Evolutionary conservation across 2,888 invertebrate species (phyloP).

Genomic region (Notodonta ziczac): DNA sequence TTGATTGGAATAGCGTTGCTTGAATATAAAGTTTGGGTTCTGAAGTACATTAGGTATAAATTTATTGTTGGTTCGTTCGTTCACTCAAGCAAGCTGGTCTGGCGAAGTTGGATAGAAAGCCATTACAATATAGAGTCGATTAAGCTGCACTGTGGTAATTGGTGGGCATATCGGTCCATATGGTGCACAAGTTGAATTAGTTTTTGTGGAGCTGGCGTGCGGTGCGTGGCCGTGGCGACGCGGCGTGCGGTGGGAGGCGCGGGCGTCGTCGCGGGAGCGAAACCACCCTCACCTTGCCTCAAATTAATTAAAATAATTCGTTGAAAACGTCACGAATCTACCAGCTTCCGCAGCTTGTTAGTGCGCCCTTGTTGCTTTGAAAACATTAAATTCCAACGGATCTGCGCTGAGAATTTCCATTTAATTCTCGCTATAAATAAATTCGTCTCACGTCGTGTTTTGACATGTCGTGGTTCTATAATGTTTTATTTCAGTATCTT

Average conservation of each 20-base stretch:
- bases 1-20: background rate
- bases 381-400: conserved; percentile 49
- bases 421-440: conserved; percentile 46
- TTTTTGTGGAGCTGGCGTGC: conserved; percentile 35
- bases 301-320: conserved; percentile 65
- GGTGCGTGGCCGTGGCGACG: conserved; percentile 8
- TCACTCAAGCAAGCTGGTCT: background rate
- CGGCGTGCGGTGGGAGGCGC: conserved; percentile 26
- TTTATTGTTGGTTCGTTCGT: background rate
- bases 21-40: too few relatives aligned
- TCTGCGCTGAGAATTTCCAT: conserved; percentile 36
- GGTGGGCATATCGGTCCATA: conserved; percentile 31
- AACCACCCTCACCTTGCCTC: conserved; percentile 44
- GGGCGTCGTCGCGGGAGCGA: conserved; percentile 28
- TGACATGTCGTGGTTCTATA: conserved; percentile 40
- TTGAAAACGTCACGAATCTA: conserved; percentile 56
- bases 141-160: conserved; percentile 35
- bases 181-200: conserved; percentile 49
- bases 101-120: background rate
- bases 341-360: conserved; percentile 53
- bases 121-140: conserved; percentile 13
- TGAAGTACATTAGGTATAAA: background rate
- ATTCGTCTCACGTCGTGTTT: conserved; percentile 44
- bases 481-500: too few relatives aligned
- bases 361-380: conserved; percentile 53